A percentile compares a stretch with the other conserved stretches of the same genome.
Evolutionary conservation across 1,140 invertebrate species (phyloP).

Genomic region (Zaprionus camerounensis): DNA sequence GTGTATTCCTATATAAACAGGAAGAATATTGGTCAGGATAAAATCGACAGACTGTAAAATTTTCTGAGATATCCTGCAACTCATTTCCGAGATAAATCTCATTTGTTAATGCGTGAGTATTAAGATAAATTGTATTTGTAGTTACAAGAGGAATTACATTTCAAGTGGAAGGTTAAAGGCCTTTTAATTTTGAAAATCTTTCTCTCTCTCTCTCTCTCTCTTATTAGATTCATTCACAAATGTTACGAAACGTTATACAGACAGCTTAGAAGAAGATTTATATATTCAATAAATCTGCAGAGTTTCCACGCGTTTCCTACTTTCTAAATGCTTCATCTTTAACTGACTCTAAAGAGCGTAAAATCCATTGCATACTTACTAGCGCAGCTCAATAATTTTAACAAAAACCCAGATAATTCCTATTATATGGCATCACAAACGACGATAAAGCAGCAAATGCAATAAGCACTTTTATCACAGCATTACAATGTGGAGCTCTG

Average conservation of each 20-base stretch:
- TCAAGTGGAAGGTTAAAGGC: too few relatives aligned
- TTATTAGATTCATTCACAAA: too few relatives aligned
- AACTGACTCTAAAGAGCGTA: neutral
- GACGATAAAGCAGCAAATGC: neutral
- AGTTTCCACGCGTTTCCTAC: too few relatives aligned
- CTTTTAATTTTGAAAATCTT: too few relatives aligned
- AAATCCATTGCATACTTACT: conserved; percentile 16
- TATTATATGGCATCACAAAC: conserved; percentile 1
- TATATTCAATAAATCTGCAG: too few relatives aligned
- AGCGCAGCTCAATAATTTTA: neutral
- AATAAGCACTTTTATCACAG: conserved; percentile 19
- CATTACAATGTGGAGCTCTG: neutral
- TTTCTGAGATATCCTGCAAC: neutral
- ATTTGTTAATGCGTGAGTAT: too few relatives aligned
- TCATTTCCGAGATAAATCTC: neutral
- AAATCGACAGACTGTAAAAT: neutral
- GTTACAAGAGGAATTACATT: too few relatives aligned
- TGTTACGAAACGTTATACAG: too few relatives aligned
- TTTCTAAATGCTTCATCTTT: neutral
- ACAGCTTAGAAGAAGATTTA: too few relatives aligned
- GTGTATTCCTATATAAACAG: neutral
- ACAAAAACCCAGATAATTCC: neutral
- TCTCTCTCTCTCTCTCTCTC: too few relatives aligned
- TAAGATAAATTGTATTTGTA: neutral
- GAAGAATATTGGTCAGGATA: neutral